phyloP scores from a whole-genome alignment of 2,797 vertebrate species.

The Coregonus ussuriensis region DNA sequence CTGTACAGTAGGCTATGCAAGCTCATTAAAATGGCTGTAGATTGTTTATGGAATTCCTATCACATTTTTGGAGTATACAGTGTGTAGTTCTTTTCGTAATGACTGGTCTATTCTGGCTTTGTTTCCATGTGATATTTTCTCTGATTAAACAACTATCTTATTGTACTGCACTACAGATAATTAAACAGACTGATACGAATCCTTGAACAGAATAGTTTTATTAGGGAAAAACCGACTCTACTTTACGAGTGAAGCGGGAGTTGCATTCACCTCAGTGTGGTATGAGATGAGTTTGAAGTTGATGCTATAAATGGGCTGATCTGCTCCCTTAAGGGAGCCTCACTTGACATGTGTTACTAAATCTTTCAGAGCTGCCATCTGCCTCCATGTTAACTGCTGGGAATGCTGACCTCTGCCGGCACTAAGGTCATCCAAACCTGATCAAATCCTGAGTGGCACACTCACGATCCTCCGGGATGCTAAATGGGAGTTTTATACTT shows the following conservation, averaged over 20 bases:
- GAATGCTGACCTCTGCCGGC: slow-evolving; percentile 74
- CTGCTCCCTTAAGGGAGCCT: slow-evolving; percentile 74
- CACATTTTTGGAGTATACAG: slow-evolving; percentile 8
- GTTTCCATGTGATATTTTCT: not conserved
- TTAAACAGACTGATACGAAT: slow-evolving; percentile 7
- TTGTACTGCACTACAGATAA: slow-evolving; percentile 13
- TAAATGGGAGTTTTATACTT: slow-evolving; percentile 21
- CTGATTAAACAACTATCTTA: slow-evolving; percentile 11
- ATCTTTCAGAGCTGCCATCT: slow-evolving; percentile 81
- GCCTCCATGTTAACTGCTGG: slow-evolving; percentile 72
- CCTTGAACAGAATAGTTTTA: not conserved
- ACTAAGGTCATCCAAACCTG: slow-evolving; percentile 72
- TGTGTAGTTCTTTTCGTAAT: not conserved
- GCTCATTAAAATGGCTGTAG: slow-evolving; percentile 3
- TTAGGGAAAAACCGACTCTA: slow-evolving; percentile 10
- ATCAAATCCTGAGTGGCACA: slow-evolving; percentile 52
- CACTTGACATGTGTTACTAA: slow-evolving; percentile 81
- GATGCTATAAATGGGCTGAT: slow-evolving; percentile 74
- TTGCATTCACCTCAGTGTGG: slow-evolving; percentile 63
- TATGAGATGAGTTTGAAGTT: slow-evolving; percentile 69
- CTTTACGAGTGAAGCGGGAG: slow-evolving; percentile 58
- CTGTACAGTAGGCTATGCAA: slow-evolving; percentile 51
- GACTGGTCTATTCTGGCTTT: not conserved
- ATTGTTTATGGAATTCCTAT: not conserved
- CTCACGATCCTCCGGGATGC: slow-evolving; percentile 18